These are phyloP conservation scores for Drosophila nikananu DNA, from an alignment of 1,140 invertebrate species.

Conservation along the genomic window DNA sequence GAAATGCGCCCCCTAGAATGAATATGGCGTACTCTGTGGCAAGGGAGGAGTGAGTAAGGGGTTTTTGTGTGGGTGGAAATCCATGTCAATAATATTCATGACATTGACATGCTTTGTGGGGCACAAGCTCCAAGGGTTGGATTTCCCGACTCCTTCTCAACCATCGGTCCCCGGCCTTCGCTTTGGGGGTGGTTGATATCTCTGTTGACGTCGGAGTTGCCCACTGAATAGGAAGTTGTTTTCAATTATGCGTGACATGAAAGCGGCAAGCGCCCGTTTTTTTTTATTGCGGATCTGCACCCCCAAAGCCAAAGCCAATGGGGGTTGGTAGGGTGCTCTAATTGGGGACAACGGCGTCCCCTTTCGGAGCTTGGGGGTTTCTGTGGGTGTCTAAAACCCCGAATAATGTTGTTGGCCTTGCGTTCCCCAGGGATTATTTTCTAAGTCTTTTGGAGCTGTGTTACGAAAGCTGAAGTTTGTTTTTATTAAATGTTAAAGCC, in stretches of 20 bases:
- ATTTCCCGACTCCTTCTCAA: background rate
- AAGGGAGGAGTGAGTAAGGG: slow-evolving; percentile 5
- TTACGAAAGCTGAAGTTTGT: background rate
- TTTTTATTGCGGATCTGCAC: slow-evolving; percentile 30
- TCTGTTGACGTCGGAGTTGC: slow-evolving; percentile 24
- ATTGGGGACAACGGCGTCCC: slow-evolving; percentile 42
- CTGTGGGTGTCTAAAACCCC: background rate
- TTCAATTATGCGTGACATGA: slow-evolving; percentile 78
- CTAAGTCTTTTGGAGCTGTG: background rate
- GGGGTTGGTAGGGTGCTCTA: slow-evolving; percentile 49
- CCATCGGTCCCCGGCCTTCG: background rate
- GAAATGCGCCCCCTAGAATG: slow-evolving; percentile 46
- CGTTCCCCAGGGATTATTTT: background rate
- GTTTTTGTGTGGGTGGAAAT: slow-evolving; percentile 50
- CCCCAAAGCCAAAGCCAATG: slow-evolving; percentile 9
- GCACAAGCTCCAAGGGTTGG: slow-evolving; percentile 38
- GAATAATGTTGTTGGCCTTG: slow-evolving; percentile 1
- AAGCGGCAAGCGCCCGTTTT: slow-evolving; percentile 33
- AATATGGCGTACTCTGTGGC: slow-evolving; percentile 53
- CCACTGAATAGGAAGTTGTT: slow-evolving; percentile 68
- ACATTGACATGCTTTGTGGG: slow-evolving; percentile 81
- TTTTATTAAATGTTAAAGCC: background rate
- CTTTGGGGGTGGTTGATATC: slow-evolving; percentile 49
- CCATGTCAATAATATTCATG: slow-evolving; percentile 81
- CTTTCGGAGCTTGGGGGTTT: background rate